Conservation (phyloP, 2,888 invertebrate species). For the Meta bourneti region DNA sequence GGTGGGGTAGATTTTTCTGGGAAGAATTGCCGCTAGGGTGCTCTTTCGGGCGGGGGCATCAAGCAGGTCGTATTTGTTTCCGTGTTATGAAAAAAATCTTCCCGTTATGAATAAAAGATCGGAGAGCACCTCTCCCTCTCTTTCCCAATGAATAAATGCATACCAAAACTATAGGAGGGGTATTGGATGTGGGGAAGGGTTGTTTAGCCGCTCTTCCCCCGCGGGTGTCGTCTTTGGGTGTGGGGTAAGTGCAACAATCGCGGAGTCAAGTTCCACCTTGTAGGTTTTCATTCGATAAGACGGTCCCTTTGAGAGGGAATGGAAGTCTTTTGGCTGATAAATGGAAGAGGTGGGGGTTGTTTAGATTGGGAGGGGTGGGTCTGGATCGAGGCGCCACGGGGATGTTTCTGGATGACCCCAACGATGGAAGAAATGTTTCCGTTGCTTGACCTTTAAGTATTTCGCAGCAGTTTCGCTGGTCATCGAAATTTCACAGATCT, state of each 20-base stretch:
- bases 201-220: not conserved
- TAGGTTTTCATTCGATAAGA: constrained; percentile 22
- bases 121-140: not conserved
- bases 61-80: constrained; percentile 55
- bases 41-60: not conserved
- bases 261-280: constrained; percentile 45
- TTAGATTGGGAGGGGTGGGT: not conserved
- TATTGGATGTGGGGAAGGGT: not conserved
- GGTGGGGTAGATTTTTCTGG: not conserved
- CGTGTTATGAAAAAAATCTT: constrained; percentile 59
- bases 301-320: no score
- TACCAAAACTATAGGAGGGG: constrained; percentile 36
- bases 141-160: constrained; percentile 65
- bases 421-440: no score
- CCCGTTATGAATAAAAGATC: constrained; percentile 68
- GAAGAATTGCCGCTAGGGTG: constrained; percentile 46
- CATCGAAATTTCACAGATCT: no score
- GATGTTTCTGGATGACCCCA: no score
- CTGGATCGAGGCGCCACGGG: not conserved
- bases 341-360: not conserved
- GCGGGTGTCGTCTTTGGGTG: constrained; percentile 12
- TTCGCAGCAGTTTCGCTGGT: no score
- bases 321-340: not conserved
- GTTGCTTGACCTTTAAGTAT: no score
- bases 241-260: constrained; percentile 30